phyloP scores from a whole-genome alignment of 1,140 invertebrate species.

The Papilio xuthus region DNA sequence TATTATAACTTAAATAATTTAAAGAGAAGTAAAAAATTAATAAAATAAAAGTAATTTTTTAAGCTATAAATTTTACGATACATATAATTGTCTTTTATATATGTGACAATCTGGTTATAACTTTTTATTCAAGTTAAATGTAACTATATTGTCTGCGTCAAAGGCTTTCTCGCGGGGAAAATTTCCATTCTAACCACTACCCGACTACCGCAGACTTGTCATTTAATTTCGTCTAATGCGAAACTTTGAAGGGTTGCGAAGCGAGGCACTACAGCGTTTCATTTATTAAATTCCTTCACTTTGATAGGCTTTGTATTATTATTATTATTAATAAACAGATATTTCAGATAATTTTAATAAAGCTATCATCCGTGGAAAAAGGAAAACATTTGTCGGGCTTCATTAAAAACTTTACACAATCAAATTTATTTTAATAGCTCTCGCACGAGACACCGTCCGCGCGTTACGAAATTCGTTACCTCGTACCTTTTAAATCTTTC shows the following conservation, averaged over 20 bases:
- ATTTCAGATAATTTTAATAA: neutral
- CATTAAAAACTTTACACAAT: too few species aligned
- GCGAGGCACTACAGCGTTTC: neutral
- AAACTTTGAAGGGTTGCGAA: neutral
- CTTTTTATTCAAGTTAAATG: neutral
- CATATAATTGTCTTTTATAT: neutral
- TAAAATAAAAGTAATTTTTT: too few species aligned
- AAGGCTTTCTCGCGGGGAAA: slow-evolving; percentile 4
- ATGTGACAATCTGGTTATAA: neutral
- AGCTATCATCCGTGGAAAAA: neutral
- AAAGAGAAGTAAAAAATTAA: too few species aligned
- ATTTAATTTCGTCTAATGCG: neutral
- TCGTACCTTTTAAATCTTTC: too few species aligned
- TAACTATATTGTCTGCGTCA: neutral
- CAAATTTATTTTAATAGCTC: too few species aligned
- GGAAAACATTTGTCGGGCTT: too few species aligned
- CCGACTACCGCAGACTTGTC: slow-evolving; percentile 13
- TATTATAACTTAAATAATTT: too few species aligned
- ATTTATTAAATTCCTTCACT: neutral
- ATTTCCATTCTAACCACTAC: neutral
- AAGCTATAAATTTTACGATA: neutral
- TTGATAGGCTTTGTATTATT: slow-evolving; percentile 2
- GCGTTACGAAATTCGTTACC: too few species aligned
- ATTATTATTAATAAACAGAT: neutral
- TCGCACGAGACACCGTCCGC: too few species aligned